A percentile compares a stretch with the other conserved stretches of the same genome.
Conservation (phyloP, 2,113 vertebrate genomes). For the Arothron firmamentum region DNA sequence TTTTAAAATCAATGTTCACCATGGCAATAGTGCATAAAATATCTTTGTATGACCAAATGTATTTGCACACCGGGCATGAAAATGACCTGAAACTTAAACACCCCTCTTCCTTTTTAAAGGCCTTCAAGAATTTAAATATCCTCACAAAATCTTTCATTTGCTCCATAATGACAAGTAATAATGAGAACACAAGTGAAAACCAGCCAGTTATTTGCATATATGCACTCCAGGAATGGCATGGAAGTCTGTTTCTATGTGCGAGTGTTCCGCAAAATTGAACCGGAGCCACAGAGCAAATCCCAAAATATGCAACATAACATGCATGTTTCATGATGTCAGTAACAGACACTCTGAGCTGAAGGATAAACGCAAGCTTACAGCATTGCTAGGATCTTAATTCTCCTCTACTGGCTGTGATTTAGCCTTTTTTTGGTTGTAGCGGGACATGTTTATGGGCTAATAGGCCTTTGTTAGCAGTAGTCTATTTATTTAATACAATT, state of each 20-base stretch:
- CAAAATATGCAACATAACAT: slow-evolving; percentile 44
- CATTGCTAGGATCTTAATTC: slow-evolving; percentile 61
- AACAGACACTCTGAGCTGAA: slow-evolving; percentile 29
- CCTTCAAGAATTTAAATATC: no score
- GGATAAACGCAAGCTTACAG: slow-evolving; percentile 31
- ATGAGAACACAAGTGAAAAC: no score
- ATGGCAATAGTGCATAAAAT: no score
- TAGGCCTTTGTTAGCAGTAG: slow-evolving; percentile 62
- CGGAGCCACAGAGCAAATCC: slow-evolving; percentile 23
- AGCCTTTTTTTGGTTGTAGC: slow-evolving; percentile 58
- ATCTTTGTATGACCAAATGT: no score
- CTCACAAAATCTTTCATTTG: no score
- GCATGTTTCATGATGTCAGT: slow-evolving; percentile 42
- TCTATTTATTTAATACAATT: slow-evolving; percentile 89
- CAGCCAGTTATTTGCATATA: background rate
- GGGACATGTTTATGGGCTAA: slow-evolving; percentile 79
- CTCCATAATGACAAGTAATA: no score
- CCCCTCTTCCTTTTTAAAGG: no score
- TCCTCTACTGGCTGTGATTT: slow-evolving; percentile 59
- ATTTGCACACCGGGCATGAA: no score
- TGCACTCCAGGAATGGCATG: slow-evolving; percentile 19
- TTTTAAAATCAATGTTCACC: no score
- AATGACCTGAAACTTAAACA: no score
- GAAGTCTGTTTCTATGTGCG: slow-evolving; percentile 25
- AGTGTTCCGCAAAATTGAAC: slow-evolving; percentile 26